Conservation (phyloP, 1,140 invertebrate species). For the Caenorhabditis inopinata region DNA sequence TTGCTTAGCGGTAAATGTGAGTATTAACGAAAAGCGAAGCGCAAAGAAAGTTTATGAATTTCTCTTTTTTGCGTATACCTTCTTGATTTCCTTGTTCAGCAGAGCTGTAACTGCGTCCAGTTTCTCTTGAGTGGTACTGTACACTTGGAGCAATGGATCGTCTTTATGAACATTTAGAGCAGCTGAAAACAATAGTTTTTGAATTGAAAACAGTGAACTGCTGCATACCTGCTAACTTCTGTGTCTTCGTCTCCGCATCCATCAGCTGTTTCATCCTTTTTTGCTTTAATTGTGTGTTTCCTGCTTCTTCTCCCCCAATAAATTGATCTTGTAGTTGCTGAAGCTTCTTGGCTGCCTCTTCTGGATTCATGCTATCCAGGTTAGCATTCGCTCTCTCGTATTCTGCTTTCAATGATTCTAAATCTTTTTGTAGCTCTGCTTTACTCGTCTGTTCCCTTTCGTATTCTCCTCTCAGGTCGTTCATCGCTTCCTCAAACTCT, state of each 20-base stretch:
- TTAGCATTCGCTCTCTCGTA: conserved; percentile 69
- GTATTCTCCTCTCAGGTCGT: conserved; percentile 69
- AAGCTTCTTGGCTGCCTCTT: conserved; percentile 67
- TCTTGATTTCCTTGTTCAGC: conserved; percentile 75
- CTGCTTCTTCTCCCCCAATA: conserved; percentile 77
- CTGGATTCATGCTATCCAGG: conserved; percentile 52
- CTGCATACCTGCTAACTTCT: conserved; percentile 68
- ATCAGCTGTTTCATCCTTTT: conserved; percentile 74
- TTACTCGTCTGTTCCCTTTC: conserved; percentile 69
- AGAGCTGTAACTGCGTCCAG: conserved; percentile 75
- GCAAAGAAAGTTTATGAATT: too few relatives aligned
- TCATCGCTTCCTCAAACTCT: conserved; percentile 70
- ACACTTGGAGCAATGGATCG: conserved; percentile 73
- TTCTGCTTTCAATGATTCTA: conserved; percentile 70
- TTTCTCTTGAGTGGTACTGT: conserved; percentile 78
- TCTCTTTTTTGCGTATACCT: too few relatives aligned
- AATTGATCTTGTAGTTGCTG: conserved; percentile 76
- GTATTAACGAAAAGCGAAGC: too few relatives aligned
- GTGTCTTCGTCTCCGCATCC: conserved; percentile 74
- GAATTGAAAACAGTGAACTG: conserved; percentile 2
- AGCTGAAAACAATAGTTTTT: conserved; percentile 52
- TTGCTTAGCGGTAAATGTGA: too few relatives aligned
- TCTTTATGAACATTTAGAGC: conserved; percentile 77
- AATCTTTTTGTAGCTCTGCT: conserved; percentile 72
- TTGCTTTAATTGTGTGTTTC: conserved; percentile 73